phyloP scores from a whole-genome alignment of 1,140 invertebrate genomes.

The Chironomus tepperi region DNA sequence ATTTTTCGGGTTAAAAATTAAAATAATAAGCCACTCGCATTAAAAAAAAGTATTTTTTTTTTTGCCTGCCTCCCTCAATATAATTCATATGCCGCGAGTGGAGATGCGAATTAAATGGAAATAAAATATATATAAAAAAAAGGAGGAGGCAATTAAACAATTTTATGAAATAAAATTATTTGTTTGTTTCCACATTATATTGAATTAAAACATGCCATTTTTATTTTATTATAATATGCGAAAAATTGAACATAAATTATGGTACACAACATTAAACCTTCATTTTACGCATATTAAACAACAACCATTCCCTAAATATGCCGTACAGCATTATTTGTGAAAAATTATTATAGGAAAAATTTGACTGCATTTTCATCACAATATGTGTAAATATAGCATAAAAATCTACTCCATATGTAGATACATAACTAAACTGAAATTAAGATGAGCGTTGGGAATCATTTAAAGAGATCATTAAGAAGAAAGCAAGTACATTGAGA shows the following conservation, averaged over 20 bases:
- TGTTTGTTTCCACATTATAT: constrained; percentile 14
- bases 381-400: too few species aligned
- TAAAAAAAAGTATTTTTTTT: background rate
- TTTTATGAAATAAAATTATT: constrained; percentile 15
- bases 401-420: background rate
- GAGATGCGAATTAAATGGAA: background rate
- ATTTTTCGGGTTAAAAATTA: background rate
- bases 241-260: constrained; percentile 15
- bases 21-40: constrained; percentile 12
- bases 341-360: too few species aligned
- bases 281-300: constrained; percentile 13
- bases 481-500: background rate
- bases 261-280: constrained; percentile 6
- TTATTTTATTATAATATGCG: constrained; percentile 15
- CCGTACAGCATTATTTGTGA: background rate
- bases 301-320: constrained; percentile 6
- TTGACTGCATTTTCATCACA: too few species aligned
- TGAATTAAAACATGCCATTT: constrained; percentile 14
- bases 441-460: constrained; percentile 18
- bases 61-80: background rate
- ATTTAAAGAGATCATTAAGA: background rate
- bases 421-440: background rate
- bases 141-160: constrained; percentile 6
- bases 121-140: background rate
- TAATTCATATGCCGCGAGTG: background rate